phyloP scores from a whole-genome alignment of 2,113 vertebrate genomes.

The Lethenteron reissneri region DNA sequence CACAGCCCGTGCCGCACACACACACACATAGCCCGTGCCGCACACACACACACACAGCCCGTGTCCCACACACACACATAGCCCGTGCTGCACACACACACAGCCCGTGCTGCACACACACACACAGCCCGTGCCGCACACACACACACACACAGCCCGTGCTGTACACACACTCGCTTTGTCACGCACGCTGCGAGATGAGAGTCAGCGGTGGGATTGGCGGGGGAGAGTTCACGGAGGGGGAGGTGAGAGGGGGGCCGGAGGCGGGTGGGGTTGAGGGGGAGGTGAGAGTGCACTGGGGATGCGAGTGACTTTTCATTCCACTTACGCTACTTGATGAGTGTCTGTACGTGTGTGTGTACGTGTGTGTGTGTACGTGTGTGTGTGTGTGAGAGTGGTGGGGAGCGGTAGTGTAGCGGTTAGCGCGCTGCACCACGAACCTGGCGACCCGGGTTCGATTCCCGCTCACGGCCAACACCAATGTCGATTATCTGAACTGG shows the following conservation, averaged over 20 bases:
- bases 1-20: too few species aligned
- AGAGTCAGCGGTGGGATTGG: background rate
- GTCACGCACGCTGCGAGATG: conserved; percentile 5
- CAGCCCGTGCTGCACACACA: too few species aligned
- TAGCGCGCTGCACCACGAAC: background rate
- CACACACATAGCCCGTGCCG: too few species aligned
- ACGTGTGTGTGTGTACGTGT: conserved; percentile 7
- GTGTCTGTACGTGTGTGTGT: background rate
- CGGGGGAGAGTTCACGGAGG: background rate
- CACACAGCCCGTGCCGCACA: too few species aligned
- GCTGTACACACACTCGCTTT: too few species aligned
- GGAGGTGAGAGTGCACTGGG: conserved; percentile 12
- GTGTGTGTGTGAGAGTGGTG: conserved; percentile 1
- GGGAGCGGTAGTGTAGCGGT: background rate
- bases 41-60: too few species aligned
- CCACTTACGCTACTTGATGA: background rate
- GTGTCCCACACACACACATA: too few species aligned
- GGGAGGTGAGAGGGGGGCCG: conserved; percentile 8
- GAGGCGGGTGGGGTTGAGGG: conserved; percentile 8
- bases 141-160: too few species aligned
- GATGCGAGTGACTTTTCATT: conserved; percentile 7
- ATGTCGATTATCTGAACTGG: too few species aligned
- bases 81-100: too few species aligned
- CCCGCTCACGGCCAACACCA: too few species aligned
- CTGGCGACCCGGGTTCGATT: too few species aligned